phyloP scores from a whole-genome alignment of 1,140 invertebrate species.

The Drosophila lini region DNA sequence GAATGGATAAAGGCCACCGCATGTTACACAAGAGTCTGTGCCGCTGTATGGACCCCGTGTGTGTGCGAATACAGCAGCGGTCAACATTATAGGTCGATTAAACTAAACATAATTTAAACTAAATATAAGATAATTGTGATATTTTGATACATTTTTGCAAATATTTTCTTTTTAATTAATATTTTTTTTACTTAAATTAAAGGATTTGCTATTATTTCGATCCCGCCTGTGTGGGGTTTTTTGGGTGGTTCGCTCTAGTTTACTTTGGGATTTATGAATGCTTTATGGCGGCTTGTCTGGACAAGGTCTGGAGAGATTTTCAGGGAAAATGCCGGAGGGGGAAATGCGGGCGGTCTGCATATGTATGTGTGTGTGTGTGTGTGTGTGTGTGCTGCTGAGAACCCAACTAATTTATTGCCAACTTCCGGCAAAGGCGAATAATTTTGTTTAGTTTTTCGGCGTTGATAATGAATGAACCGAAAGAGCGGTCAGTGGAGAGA shows the following conservation, averaged over 20 bases:
- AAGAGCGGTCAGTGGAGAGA: slow-evolving; percentile 61
- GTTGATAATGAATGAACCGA: slow-evolving; percentile 80
- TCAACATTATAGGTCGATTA: not conserved
- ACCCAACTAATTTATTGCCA: slow-evolving; percentile 81
- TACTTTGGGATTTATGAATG: slow-evolving; percentile 84
- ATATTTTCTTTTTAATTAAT: not conserved
- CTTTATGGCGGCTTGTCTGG: slow-evolving; percentile 82
- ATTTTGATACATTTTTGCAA: too few species aligned
- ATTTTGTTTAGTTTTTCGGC: slow-evolving; percentile 81
- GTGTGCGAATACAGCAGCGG: slow-evolving; percentile 8
- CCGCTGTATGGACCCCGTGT: not conserved
- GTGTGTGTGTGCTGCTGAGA: slow-evolving; percentile 35
- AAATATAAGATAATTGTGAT: not conserved
- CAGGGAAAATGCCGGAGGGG: not conserved
- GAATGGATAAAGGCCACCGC: slow-evolving; percentile 81
- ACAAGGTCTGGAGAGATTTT: slow-evolving; percentile 62
- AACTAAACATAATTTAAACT: not conserved
- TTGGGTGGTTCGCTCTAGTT: slow-evolving; percentile 67
- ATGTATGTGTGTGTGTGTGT: slow-evolving; percentile 15
- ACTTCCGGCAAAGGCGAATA: slow-evolving; percentile 79
- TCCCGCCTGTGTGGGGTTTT: slow-evolving; percentile 16
- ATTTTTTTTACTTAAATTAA: not conserved
- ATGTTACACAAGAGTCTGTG: slow-evolving; percentile 77
- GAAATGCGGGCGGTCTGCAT: not conserved
- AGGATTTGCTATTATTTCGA: not conserved